A percentile compares a stretch with the other conserved stretches of the same genome.
Conservation (phyloP, 2,797 vertebrate genomes). For the Alosa sapidissima region DNA sequence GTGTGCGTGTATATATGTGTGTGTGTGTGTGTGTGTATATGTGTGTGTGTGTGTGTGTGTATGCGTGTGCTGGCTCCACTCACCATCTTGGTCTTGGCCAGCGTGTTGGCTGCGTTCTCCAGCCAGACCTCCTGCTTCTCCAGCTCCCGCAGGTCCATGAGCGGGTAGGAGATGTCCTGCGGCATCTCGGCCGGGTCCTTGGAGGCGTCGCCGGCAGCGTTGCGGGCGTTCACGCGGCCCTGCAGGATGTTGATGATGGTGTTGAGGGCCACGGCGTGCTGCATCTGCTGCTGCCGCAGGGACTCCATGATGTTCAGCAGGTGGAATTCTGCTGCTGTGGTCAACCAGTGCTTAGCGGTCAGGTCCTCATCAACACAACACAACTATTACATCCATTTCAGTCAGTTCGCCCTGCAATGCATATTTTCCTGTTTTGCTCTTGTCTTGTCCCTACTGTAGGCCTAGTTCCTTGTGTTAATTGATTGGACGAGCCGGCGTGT, state of each 20-base stretch:
- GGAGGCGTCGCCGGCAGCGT: background rate
- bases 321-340: constrained; percentile 22
- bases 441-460: too few species aligned
- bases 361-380: background rate
- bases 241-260: constrained; percentile 24
- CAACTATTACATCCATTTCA: too few species aligned
- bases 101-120: background rate
- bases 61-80: background rate
- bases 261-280: constrained; percentile 14
- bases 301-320: constrained; percentile 20
- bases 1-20: too few species aligned
- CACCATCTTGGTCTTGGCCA: constrained; percentile 9
- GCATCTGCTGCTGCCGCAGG: constrained; percentile 19
- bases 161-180: constrained; percentile 10
- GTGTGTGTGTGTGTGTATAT: background rate
- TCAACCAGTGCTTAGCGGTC: background rate
- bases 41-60: background rate
- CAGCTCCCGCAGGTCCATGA: background rate
- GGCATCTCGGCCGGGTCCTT: constrained; percentile 3
- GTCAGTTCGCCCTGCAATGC: too few species aligned
- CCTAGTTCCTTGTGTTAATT: too few species aligned
- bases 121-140: constrained; percentile 9
- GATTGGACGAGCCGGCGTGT: too few species aligned
- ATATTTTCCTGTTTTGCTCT: too few species aligned
- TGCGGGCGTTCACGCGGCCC: background rate